Base-by-base conservation (phyloP, 2,113 vertebrate genomes). In the Platichthys flesus region DNA sequence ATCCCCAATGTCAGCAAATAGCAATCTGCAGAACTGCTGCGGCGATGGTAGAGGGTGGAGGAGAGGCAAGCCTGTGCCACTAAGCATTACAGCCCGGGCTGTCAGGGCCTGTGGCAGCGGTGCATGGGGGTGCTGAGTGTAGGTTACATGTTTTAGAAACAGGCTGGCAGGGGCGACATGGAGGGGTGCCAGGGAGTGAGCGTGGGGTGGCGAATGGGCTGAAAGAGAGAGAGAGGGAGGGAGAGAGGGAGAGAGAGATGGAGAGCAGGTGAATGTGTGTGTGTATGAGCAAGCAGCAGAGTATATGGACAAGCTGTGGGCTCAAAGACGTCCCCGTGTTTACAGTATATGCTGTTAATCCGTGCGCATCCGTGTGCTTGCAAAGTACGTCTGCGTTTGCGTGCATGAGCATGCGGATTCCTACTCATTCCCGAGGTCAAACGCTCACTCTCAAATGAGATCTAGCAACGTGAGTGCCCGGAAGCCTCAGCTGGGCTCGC, bases 401-500 rank as follows among this genome's bases (percentile, higher is more conserved):
- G 78, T 87, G 81, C 82, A 69, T 82, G 81, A 74, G 80, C 87
- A 42, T 79, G 89, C 64, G 59, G 80, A 82, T 74, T 85, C 89
- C 85, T 63, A 74, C 88, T 88, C 86, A 71, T 71, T 90, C 83
- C 91, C 51, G 89, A 87, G 90, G 91, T 93, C 92, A 94, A 91
- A 87, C 88, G 78, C 92, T 93, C 90, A 89, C 87, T 92, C 89
- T 83, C 87, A 87, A 91, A 91, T 91, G 87, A 93, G 91, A 93
- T 93, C 88, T 88, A 94, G 89, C 92, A 93, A 91, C 90, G 85
- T 85, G 91, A 91, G 88, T 71, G 90, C 83, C 92, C 85, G 35
- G 76, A 52, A 92, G 91, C 88, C 89, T 90, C 89, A 92, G 91
- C 88, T 90, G 90, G 92, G 89, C 86, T 92, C 66, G 82, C 91